Evolutionary conservation across 2,797 vertebrate species (phyloP), one percentile per base, ranked within the genome.

Genomic region (Peromyscus nudipes): DNA sequence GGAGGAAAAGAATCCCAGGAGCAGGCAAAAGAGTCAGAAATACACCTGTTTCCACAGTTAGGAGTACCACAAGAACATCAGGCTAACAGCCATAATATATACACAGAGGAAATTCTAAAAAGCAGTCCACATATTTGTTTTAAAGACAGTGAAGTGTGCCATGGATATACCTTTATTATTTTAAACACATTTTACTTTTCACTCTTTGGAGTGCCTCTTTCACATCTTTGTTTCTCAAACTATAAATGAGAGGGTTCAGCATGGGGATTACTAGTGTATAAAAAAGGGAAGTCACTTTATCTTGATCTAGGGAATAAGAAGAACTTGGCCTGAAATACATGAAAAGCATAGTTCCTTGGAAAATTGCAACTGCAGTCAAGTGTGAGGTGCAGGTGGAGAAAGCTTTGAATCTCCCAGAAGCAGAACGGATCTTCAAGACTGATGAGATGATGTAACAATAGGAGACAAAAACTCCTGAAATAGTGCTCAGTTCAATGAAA

Each of bases 311-410:
- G 37, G 86, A 88, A 9, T 88, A 60, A 91, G 67, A 55, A 40
- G 49, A 94, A 3, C 37, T 96, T 1, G 90, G 94, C 17, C 40
- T 6, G 65, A 98, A 91, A 92, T 97, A 96, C 86, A 97, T 95
- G 29, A 96, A 94, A 0, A 98, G 75, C 21, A 97, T 60, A 1
- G 96, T 91, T 25, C 93, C 92, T 0, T 95, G 91, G 69, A 97
- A 98, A 43, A 97, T 82, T 17, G 55, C 81, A 31, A 98, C 89
- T 34, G 43, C 52, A 0, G 40, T 76, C 62, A 98, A 43, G 40
- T 97, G 97, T n/a, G 96, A 96, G 13, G 73, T 75, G 21, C 90
- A 97, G 12, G 92, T 98, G 9, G 96, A 97, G 91, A 97, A 95
- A 57, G 93, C 67, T 84, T 97, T 98, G 49, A 34, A 5, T 25